phyloP scores from a whole-genome alignment of 2,888 invertebrate genomes.

The Parthenolecanium corni region DNA sequence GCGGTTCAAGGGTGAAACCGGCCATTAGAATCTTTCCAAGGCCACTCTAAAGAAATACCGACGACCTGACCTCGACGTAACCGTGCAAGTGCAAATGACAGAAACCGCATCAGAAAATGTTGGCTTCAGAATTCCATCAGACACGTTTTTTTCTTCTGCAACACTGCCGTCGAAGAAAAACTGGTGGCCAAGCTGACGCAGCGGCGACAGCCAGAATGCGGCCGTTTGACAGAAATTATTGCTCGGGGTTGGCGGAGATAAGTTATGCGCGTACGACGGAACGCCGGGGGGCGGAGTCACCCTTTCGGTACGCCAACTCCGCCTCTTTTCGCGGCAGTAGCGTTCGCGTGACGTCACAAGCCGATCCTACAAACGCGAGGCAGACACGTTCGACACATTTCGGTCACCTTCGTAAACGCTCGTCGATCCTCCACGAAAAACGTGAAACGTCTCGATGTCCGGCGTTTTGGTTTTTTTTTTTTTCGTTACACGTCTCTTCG shows the following conservation, averaged over 20 bases:
- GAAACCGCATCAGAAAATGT: no score
- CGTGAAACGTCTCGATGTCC: slow-evolving; percentile 28
- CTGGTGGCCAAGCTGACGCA: no score
- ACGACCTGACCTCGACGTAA: no score
- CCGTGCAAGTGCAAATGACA: no score
- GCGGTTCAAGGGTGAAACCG: no score
- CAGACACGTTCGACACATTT: slow-evolving; percentile 23
- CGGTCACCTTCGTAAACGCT: slow-evolving; percentile 11
- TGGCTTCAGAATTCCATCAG: no score
- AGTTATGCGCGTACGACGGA: slow-evolving; percentile 32
- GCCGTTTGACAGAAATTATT: slow-evolving; percentile 30
- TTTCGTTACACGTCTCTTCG: background rate
- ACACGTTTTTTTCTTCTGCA: no score
- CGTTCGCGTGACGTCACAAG: slow-evolving; percentile 34
- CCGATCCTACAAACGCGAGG: slow-evolving; percentile 7
- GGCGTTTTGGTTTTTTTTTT: slow-evolving; percentile 5
- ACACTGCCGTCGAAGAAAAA: no score
- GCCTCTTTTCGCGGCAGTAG: slow-evolving; percentile 24
- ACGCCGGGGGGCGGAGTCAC: slow-evolving; percentile 29
- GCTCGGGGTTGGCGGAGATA: slow-evolving; percentile 31
- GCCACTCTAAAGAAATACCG: no score
- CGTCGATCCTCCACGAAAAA: no score
- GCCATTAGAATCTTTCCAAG: no score
- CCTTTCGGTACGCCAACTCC: slow-evolving; percentile 30
- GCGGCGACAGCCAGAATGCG: slow-evolving; percentile 10